Conservation (phyloP, 2,888 invertebrate genomes). For the Ennomos fuscantarius region DNA sequence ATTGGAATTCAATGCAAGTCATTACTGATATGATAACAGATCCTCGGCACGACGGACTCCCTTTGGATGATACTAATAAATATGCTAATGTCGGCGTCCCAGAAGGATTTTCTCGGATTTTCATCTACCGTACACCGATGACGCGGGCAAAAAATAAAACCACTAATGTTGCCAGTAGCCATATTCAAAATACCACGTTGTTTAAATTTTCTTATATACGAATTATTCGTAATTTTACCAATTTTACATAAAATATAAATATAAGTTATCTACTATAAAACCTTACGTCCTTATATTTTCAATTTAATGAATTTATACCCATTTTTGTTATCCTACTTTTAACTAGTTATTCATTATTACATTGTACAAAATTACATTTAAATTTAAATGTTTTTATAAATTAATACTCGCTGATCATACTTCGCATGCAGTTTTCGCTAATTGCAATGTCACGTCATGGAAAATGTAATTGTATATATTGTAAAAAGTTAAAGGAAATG, state of each 20-base stretch:
- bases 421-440: too few relatives aligned
- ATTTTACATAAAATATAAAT: too few relatives aligned
- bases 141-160: slow-evolving; percentile 71
- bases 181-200: neutral
- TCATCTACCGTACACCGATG: slow-evolving; percentile 71
- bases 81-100: slow-evolving; percentile 78
- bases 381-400: too few relatives aligned
- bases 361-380: too few relatives aligned
- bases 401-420: too few relatives aligned
- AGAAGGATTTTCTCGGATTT: slow-evolving; percentile 77
- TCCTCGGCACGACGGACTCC: slow-evolving; percentile 57
- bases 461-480: too few relatives aligned
- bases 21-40: slow-evolving; percentile 76
- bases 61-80: slow-evolving; percentile 74
- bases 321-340: neutral
- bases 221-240: too few relatives aligned
- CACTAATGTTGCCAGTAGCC: slow-evolving; percentile 30
- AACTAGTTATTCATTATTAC: too few relatives aligned
- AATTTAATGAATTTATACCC: neutral
- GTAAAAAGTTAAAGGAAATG: too few relatives aligned
- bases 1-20: slow-evolving; percentile 54
- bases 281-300: neutral
- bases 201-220: too few relatives aligned
- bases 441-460: too few relatives aligned
- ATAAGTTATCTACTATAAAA: too few relatives aligned